These are phyloP conservation scores for Ctenosaura bakeri DNA, from an alignment of 2,797 vertebrate species.

Conservation along the genomic window DNA sequence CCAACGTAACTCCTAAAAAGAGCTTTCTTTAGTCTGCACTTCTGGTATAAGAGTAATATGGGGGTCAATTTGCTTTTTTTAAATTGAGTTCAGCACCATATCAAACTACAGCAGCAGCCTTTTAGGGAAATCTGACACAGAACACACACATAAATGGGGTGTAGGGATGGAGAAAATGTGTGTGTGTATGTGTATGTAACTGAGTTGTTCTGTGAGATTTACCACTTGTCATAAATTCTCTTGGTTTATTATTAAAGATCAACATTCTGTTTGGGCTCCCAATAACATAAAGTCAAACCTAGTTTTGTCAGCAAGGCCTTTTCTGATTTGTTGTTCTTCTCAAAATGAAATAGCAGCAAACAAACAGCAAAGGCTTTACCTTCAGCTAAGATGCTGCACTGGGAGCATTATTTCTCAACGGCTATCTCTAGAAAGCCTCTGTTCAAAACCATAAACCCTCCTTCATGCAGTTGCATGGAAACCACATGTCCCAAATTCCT, in stretches of 20 bases:
- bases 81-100: conserved; percentile 69
- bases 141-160: conserved; percentile 25
- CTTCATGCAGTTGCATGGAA: conserved; percentile 52
- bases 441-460: conserved; percentile 7
- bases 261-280: conserved; percentile 68
- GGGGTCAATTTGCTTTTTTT: conserved; percentile 60
- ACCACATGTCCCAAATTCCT: conserved; percentile 55
- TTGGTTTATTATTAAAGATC: conserved; percentile 61
- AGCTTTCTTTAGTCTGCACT: neutral
- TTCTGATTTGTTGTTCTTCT: conserved; percentile 65
- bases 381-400: conserved; percentile 29
- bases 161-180: neutral
- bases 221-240: conserved; percentile 50
- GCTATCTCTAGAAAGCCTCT: conserved; percentile 47
- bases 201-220: conserved; percentile 48
- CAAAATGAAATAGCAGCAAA: conserved; percentile 64
- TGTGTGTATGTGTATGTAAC: neutral
- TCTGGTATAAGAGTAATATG: conserved; percentile 42
- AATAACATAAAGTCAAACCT: conserved; percentile 59
- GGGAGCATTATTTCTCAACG: neutral
- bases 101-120: conserved; percentile 68
- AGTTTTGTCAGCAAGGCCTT: conserved; percentile 74
- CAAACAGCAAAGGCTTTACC: conserved; percentile 65
- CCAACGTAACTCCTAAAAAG: neutral
- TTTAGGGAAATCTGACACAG: conserved; percentile 47